Percentiles rank a stretch among this genome's conserved stretches.
These are phyloP conservation scores for Brachionus sp. DNA, from an alignment of 1,140 invertebrate genomes.

Conservation along the genomic window DNA sequence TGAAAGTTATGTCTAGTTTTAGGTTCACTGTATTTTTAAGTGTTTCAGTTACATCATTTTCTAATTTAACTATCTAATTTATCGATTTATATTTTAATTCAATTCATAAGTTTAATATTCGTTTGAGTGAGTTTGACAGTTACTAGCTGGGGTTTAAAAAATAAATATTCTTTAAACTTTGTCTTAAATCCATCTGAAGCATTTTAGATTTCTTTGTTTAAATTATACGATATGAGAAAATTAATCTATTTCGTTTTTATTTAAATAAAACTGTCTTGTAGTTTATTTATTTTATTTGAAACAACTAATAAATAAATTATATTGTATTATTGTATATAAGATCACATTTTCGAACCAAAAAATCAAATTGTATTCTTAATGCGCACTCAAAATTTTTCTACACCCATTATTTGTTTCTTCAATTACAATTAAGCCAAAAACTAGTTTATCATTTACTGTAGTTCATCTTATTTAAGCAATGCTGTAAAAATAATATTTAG, in stretches of 20 bases:
- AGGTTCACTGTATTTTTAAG: not conserved
- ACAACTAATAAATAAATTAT: not conserved
- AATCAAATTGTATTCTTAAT: not conserved
- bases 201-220: not conserved
- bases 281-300: not conserved
- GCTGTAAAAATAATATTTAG: not conserved
- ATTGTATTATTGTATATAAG: not conserved
- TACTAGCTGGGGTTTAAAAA: not conserved
- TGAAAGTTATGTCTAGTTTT: not conserved
- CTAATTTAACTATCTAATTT: not conserved
- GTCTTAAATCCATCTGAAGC: not conserved
- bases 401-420: not conserved
- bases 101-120: not conserved
- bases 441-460: not conserved
- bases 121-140: not conserved
- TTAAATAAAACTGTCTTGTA: not conserved
- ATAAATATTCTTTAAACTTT: not conserved
- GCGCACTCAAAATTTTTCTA: not conserved
- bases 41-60: no score
- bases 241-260: not conserved
- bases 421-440: not conserved
- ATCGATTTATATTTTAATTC: not conserved
- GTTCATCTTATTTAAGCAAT: not conserved
- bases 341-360: not conserved
- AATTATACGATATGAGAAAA: not conserved